phyloP scores from a whole-genome alignment of 2,113 vertebrate species.

The Rattus rattus region DNA sequence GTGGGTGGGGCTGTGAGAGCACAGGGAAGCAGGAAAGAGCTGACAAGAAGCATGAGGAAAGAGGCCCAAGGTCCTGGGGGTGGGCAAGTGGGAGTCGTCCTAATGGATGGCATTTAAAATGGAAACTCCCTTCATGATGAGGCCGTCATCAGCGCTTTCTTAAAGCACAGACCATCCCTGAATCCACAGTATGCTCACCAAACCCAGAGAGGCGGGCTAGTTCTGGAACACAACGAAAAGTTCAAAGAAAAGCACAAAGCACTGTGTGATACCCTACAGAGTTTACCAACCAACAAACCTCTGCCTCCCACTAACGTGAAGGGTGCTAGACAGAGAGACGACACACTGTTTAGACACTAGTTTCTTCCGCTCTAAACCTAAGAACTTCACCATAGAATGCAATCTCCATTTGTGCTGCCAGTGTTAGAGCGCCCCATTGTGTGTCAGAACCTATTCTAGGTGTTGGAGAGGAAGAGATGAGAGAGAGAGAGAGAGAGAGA shows the following conservation, averaged over 20 bases:
- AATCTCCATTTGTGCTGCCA: background rate
- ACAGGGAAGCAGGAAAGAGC: background rate
- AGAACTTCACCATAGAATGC: background rate
- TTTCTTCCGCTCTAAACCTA: constrained; percentile 16
- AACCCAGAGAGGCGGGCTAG: background rate
- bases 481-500: too few relatives aligned
- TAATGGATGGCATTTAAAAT: background rate
- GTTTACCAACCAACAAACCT: background rate
- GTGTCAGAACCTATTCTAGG: background rate
- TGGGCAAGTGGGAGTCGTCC: background rate
- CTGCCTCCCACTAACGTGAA: background rate
- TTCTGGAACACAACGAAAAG: constrained; percentile 54
- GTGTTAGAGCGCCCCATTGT: background rate
- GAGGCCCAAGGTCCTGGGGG: background rate
- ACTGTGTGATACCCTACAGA: constrained; percentile 1
- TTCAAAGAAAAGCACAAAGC: constrained; percentile 55
- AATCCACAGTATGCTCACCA: background rate
- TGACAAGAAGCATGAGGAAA: background rate
- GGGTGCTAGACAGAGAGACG: background rate
- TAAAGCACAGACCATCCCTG: constrained; percentile 21
- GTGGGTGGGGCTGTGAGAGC: background rate
- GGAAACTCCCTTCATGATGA: background rate
- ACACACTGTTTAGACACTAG: background rate
- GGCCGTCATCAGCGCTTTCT: background rate
- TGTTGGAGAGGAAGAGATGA: background rate